A percentile compares a stretch with the other conserved stretches of the same genome.
Evolutionary conservation across 1,140 invertebrate genomes (phyloP).

Genomic region (Drosophila kikkawai): DNA sequence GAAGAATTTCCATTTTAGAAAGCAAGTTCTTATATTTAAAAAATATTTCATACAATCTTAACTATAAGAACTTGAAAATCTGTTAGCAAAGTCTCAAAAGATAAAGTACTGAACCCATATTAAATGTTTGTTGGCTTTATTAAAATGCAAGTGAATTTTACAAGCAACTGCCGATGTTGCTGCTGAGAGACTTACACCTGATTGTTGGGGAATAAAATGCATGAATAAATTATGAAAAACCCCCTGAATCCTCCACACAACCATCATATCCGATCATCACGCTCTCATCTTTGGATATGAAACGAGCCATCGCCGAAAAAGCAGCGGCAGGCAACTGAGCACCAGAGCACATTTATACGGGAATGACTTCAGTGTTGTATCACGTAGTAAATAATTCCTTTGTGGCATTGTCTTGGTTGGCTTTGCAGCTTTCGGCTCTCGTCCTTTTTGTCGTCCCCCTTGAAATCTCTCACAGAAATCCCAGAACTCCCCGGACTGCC

Average conservation of each 20-base stretch:
- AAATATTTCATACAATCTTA: not conserved
- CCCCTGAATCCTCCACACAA: not conserved
- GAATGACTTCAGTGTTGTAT: constrained; percentile 81
- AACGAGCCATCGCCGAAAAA: constrained; percentile 18
- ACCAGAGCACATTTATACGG: constrained; percentile 75
- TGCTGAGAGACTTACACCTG: not conserved
- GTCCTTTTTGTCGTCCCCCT: constrained; percentile 7
- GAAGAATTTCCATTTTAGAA: not conserved
- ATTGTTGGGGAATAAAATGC: constrained; percentile 10
- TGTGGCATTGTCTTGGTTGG: constrained; percentile 80
- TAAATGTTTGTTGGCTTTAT: constrained; percentile 4
- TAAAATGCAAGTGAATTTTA: not conserved
- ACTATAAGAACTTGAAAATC: not conserved
- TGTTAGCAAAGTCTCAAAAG: not conserved
- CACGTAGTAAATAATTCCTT: constrained; percentile 84
- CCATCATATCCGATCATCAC: constrained; percentile 33
- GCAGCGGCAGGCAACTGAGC: constrained; percentile 46
- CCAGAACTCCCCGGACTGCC: constrained; percentile 36
- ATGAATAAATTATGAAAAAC: constrained; percentile 21
- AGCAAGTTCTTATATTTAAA: not conserved
- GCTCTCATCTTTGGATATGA: constrained; percentile 34
- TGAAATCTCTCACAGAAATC: constrained; percentile 34
- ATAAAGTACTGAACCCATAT: not conserved
- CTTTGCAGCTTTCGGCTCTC: constrained; percentile 65
- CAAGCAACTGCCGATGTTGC: not conserved